Evolutionary conservation across 2,113 vertebrate genomes (phyloP).

Genomic region (Heterotilapia buettikoferi): DNA sequence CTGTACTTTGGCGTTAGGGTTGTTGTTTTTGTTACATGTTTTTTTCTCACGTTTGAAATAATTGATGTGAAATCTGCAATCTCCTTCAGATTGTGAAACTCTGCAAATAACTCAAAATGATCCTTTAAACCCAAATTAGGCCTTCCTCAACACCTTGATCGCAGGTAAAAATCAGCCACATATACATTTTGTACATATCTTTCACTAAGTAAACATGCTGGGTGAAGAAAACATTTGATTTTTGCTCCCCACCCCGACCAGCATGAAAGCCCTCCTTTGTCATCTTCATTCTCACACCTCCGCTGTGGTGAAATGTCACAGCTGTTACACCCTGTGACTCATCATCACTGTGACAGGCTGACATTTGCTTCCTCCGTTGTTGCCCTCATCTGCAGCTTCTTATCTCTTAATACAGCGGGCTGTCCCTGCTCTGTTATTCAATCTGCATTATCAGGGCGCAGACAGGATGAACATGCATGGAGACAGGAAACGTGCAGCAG

Average conservation of each 20-base stretch:
- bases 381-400: conserved; percentile 11
- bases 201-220: background rate
- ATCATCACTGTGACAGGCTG: conserved; percentile 11
- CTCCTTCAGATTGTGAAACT: background rate
- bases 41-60: background rate
- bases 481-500: background rate
- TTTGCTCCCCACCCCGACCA: background rate
- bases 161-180: background rate
- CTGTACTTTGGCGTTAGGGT: background rate
- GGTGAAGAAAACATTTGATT: background rate
- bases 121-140: background rate
- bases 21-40: background rate
- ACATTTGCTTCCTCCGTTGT: conserved; percentile 25
- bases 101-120: background rate
- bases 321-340: background rate
- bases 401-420: conserved; percentile 1
- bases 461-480: background rate
- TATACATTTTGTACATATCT: background rate
- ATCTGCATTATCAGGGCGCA: background rate
- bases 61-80: background rate
- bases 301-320: conserved; percentile 17
- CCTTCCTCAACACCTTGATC: background rate
- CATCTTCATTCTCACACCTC: background rate
- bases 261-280: background rate
- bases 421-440: background rate